These are phyloP conservation scores for Anabacerthia variegaticeps DNA, from an alignment of 2,797 vertebrate genomes.

Conservation along the genomic window DNA sequence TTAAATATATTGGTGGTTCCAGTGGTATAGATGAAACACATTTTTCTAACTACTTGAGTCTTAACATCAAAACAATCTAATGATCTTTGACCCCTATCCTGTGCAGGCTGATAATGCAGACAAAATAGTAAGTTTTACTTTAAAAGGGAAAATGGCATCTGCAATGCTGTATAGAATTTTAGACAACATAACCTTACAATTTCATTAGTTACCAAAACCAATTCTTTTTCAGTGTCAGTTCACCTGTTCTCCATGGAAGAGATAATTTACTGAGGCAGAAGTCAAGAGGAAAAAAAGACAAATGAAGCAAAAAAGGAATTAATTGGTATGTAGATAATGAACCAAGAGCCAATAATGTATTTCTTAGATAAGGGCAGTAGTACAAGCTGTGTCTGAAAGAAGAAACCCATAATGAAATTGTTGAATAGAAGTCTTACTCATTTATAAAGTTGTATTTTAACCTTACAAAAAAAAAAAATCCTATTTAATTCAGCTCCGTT, in stretches of 20 bases:
- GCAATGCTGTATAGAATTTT: background rate
- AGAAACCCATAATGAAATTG: conserved; percentile 14
- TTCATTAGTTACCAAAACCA: background rate
- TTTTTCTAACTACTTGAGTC: background rate
- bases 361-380: background rate
- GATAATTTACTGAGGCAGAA: background rate
- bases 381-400: background rate
- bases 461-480: background rate
- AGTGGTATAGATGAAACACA: background rate
- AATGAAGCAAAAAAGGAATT: conserved; percentile 27
- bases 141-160: background rate
- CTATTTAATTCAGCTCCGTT: background rate
- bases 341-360: background rate
- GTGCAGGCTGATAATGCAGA: background rate
- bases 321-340: conserved; percentile 35
- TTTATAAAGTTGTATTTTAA: conserved; percentile 17
- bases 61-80: background rate
- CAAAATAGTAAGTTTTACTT: background rate
- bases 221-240: background rate
- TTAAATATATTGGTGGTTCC: background rate
- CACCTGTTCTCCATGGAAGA: background rate
- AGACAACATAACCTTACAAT: background rate
- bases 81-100: background rate
- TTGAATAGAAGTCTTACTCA: background rate
- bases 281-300: conserved; percentile 10